phyloP scores from a whole-genome alignment of 37 sponge, comb jelly and placozoan species.

The Aplysina aerophoba region DNA sequence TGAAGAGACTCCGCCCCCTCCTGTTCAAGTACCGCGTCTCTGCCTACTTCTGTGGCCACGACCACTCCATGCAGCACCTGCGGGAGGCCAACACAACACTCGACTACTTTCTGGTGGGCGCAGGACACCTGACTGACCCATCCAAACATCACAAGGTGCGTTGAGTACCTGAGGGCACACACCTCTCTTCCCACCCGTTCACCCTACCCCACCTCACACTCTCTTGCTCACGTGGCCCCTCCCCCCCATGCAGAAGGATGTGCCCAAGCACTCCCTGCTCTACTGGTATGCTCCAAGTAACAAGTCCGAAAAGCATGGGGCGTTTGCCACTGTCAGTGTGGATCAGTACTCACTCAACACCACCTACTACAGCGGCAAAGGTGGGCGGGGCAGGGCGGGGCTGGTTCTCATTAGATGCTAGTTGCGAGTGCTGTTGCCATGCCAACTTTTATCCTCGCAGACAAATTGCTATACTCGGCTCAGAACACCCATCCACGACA shows the following conservation, averaged over 20 bases:
- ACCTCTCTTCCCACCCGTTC: background rate
- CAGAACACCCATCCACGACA: no score
- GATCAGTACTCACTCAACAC: conserved; percentile 40
- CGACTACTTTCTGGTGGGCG: conserved; percentile 84
- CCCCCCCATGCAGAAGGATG: conserved; percentile 49
- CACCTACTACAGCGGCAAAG: conserved; percentile 64
- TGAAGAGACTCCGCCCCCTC: conserved; percentile 62
- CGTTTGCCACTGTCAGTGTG: conserved; percentile 62
- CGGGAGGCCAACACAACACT: conserved; percentile 50
- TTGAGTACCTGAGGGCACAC: background rate
- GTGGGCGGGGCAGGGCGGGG: conserved; percentile 24
- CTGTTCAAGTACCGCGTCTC: conserved; percentile 67
- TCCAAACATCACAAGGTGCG: conserved; percentile 67
- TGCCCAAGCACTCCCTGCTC: conserved; percentile 75
- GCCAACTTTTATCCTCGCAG: no score
- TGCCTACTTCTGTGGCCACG: conserved; percentile 89
- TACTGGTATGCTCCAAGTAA: conserved; percentile 59
- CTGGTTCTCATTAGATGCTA: background rate
- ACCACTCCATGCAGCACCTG: conserved; percentile 87
- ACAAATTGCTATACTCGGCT: no score
- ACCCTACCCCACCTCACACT: background rate
- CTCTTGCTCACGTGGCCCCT: no score
- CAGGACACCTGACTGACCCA: conserved; percentile 76
- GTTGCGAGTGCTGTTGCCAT: no score
- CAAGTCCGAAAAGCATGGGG: conserved; percentile 40